phyloP scores from a whole-genome alignment of 2,888 invertebrate genomes.

The Neoitamus cyanurus region DNA sequence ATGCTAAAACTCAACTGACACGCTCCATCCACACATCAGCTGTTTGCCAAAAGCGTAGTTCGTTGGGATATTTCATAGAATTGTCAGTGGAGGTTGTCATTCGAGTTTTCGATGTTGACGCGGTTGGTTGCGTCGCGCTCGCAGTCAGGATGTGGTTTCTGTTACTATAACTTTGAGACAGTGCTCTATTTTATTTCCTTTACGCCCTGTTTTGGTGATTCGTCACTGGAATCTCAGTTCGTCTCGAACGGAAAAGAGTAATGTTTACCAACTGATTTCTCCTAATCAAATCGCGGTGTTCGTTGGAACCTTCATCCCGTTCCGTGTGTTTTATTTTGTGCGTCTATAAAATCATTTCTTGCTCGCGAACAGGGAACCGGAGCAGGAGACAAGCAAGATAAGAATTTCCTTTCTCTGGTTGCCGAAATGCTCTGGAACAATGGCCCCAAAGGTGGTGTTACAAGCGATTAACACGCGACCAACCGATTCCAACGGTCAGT shows the following conservation, averaged over 20 bases:
- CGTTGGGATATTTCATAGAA: neutral
- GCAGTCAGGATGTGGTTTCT: neutral
- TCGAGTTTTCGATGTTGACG: slow-evolving; percentile 12
- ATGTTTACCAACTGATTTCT: neutral
- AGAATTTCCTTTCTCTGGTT: neutral
- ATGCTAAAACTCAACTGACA: neutral
- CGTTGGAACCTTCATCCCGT: neutral
- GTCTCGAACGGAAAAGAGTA: neutral
- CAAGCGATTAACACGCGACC: neutral
- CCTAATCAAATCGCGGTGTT: neutral
- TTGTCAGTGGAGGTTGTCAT: neutral
- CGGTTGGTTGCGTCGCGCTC: neutral
- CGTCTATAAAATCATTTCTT: neutral
- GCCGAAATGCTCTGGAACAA: slow-evolving; percentile 24
- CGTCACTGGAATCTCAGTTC: neutral
- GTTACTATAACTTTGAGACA: neutral
- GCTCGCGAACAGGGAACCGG: neutral
- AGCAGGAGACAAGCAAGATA: neutral
- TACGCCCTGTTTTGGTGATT: neutral
- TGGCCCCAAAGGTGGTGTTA: slow-evolving; percentile 20
- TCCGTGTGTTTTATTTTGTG: neutral
- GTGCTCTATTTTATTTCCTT: slow-evolving; percentile 6
- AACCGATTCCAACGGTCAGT: neutral
- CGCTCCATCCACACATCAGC: slow-evolving; percentile 2
- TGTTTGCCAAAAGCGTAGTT: neutral